phyloP scores from a whole-genome alignment of 2,113 vertebrate species.

The Lagopus leucura region DNA sequence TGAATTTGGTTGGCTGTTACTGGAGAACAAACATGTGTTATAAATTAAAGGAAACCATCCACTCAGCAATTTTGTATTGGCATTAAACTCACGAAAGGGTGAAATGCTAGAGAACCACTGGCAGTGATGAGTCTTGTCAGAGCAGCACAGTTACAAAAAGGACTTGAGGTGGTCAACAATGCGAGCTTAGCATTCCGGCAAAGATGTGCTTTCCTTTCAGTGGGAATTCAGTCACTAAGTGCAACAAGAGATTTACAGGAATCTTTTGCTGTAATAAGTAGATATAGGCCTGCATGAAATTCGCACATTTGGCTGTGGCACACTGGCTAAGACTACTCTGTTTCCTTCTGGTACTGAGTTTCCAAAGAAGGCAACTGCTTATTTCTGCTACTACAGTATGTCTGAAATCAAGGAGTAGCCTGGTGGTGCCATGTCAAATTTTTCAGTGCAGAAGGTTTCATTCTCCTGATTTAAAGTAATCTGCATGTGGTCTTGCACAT shows the following conservation, averaged over 20 bases:
- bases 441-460: not conserved
- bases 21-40: not conserved
- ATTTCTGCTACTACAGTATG: conserved; percentile 1
- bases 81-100: not conserved
- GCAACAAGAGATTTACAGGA: conserved; percentile 52
- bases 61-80: not conserved
- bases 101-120: not conserved
- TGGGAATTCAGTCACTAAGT: conserved; percentile 39
- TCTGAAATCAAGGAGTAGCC: conserved; percentile 21
- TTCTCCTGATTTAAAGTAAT: not conserved
- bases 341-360: conserved; percentile 22
- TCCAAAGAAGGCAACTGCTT: conserved; percentile 45
- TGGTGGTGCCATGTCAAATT: conserved; percentile 6
- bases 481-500: not conserved
- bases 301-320: conserved; percentile 32
- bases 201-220: conserved; percentile 49
- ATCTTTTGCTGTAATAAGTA: conserved; percentile 37
- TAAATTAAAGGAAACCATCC: not conserved
- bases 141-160: not conserved
- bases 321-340: not conserved
- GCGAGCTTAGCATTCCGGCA: not conserved
- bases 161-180: conserved; percentile 9
- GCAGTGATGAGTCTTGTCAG: not conserved
- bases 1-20: not conserved
- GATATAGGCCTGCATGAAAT: conserved; percentile 39